A percentile compares a stretch with the other conserved stretches of the same genome.
Conservation (phyloP, 2,113 vertebrate genomes). For the Cichladusa arquata region DNA sequence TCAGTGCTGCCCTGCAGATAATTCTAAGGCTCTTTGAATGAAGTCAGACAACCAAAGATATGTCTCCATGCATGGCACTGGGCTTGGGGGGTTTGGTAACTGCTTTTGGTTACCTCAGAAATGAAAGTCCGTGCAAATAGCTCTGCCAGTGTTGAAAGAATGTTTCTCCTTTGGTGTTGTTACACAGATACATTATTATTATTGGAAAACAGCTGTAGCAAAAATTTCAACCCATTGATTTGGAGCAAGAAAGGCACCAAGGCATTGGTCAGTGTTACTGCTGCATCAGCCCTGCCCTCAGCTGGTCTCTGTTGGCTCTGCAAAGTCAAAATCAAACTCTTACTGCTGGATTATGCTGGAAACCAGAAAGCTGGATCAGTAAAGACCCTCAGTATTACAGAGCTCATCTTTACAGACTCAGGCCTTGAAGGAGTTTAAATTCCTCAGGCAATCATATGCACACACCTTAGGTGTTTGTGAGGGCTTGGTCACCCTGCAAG, state of each 20-base stretch:
- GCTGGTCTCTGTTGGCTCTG: background rate
- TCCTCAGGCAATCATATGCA: background rate
- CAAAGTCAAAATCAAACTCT: background rate
- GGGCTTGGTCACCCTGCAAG: background rate
- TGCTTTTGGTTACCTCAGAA: background rate
- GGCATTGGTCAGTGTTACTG: background rate
- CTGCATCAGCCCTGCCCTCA: background rate
- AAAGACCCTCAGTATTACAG: background rate
- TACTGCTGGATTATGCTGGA: background rate
- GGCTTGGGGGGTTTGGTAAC: background rate
- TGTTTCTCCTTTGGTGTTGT: background rate
- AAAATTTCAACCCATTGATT: background rate
- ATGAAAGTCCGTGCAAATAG: background rate
- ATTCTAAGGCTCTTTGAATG: background rate
- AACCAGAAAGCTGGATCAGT: background rate
- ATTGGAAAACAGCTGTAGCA: background rate
- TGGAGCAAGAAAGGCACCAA: background rate
- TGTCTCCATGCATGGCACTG: background rate
- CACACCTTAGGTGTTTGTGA: background rate
- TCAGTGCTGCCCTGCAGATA: background rate
- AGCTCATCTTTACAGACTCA: background rate
- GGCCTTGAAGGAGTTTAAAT: background rate
- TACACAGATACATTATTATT: background rate
- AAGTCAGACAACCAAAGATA: background rate
- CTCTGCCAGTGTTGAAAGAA: background rate